Evolutionary conservation across 2,888 invertebrate species (phyloP).

Genomic region (Lordiphosa andalusiaca): DNA sequence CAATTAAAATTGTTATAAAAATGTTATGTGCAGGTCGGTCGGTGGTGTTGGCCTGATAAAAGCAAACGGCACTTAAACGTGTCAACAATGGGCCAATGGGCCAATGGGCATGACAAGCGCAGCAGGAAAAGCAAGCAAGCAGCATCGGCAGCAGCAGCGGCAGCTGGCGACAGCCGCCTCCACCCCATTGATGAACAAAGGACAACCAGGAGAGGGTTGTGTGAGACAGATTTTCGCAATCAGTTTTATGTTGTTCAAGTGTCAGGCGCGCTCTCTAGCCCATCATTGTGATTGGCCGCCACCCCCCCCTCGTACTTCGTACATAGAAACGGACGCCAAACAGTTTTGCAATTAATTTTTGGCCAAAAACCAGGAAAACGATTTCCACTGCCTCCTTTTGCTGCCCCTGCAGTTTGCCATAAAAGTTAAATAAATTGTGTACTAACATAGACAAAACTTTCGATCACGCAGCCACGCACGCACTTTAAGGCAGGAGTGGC

Average conservation of each 20-base stretch:
- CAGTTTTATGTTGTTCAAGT: constrained; percentile 73
- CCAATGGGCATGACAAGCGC: constrained; percentile 57
- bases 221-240: constrained; percentile 70
- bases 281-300: constrained; percentile 64
- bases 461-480: constrained; percentile 68
- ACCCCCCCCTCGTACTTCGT: constrained; percentile 8
- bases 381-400: constrained; percentile 24
- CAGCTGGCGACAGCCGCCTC: constrained; percentile 1
- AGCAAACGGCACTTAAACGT: constrained; percentile 74
- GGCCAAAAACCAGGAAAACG: constrained; percentile 54
- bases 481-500: constrained; percentile 42
- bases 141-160: neutral
- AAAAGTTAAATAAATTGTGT: constrained; percentile 75
- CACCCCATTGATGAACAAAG: constrained; percentile 64
- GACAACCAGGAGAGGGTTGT: constrained; percentile 31
- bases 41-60: constrained; percentile 51
- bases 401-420: constrained; percentile 43
- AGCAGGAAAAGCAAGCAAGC: constrained; percentile 27
- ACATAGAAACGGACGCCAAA: constrained; percentile 44
- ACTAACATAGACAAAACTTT: constrained; percentile 68
- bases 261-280: constrained; percentile 38
- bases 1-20: constrained; percentile 72
- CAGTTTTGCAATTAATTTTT: constrained; percentile 74
- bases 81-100: constrained; percentile 63
- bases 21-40: constrained; percentile 61